These are phyloP conservation scores for Orcinus orca DNA, from an alignment of 2,113 vertebrate species.

Conservation along the genomic window DNA sequence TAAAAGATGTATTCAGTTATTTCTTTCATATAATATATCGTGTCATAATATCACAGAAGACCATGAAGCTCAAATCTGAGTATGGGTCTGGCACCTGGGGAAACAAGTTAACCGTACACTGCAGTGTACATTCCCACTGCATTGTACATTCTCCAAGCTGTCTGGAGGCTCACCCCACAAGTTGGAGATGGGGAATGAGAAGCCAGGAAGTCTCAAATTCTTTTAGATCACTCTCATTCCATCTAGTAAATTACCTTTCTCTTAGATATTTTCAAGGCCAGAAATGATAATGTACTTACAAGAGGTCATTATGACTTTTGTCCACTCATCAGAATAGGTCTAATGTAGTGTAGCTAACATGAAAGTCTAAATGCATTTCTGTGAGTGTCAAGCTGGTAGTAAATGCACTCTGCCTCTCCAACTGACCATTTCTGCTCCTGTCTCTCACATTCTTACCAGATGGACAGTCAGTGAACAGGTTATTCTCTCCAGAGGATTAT, in stretches of 20 bases:
- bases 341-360: slow-evolving; percentile 18
- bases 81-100: neutral
- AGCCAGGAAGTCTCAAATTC: slow-evolving; percentile 5
- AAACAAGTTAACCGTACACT: neutral
- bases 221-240: slow-evolving; percentile 46
- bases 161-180: neutral
- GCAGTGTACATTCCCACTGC: neutral
- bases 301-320: slow-evolving; percentile 35
- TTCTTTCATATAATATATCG: neutral
- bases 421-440: neutral
- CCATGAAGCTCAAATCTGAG: neutral
- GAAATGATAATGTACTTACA: slow-evolving; percentile 62
- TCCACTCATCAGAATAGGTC: slow-evolving; percentile 19
- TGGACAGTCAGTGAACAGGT: neutral
- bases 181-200: neutral
- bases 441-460: neutral
- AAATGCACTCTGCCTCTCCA: slow-evolving; percentile 3
- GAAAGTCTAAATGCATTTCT: slow-evolving; percentile 1
- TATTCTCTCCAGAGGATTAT: neutral
- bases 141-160: neutral
- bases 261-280: slow-evolving; percentile 38
- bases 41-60: neutral
- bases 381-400: neutral
- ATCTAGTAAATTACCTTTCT: slow-evolving; percentile 60
- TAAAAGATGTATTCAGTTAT: neutral